A percentile compares a stretch with the other conserved stretches of the same genome.
Conservation (phyloP, 2,888 invertebrate genomes). For the Anoplius nigerrimus region DNA sequence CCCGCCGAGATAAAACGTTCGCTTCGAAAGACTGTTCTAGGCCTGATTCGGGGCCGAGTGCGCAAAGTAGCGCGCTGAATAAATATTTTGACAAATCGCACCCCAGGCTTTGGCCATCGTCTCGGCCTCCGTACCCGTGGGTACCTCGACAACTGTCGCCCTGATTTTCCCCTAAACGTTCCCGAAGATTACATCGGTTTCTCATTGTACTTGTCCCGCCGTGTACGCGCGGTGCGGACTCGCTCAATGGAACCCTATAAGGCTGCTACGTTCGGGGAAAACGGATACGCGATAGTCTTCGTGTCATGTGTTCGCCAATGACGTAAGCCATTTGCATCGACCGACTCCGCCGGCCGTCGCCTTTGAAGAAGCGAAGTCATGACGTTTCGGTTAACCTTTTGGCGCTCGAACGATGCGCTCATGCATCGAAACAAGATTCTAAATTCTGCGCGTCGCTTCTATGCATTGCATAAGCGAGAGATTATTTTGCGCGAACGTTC, state of each 20-base stretch:
- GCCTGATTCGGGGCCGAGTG: constrained; percentile 6
- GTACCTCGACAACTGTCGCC: constrained; percentile 69
- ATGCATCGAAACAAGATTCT: no score
- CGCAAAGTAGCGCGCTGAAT: constrained; percentile 52
- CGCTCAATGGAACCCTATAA: constrained; percentile 47
- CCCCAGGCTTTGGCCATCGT: constrained; percentile 26
- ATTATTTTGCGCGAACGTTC: no score
- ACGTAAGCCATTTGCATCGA: constrained; percentile 7
- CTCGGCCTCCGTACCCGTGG: constrained; percentile 51
- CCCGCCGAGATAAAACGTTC: no score
- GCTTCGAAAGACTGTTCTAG: no score
- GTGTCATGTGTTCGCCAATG: constrained; percentile 9
- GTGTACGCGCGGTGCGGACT: constrained; percentile 30
- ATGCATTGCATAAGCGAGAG: no score
- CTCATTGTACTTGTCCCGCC: constrained; percentile 65
- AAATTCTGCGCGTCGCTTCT: no score
- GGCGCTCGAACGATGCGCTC: no score
- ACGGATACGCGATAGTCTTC: constrained; percentile 37
- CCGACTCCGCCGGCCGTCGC: neutral
- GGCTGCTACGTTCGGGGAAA: constrained; percentile 53
- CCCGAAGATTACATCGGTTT: constrained; percentile 74
- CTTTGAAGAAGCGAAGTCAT: no score
- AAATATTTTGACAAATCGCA: constrained; percentile 73
- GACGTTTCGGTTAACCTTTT: no score
- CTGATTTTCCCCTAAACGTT: constrained; percentile 75